Evolutionary conservation across 2,113 vertebrate genomes (phyloP), one percentile per base, ranked within the genome.

Genomic region (Gallinago undulata): DNA sequence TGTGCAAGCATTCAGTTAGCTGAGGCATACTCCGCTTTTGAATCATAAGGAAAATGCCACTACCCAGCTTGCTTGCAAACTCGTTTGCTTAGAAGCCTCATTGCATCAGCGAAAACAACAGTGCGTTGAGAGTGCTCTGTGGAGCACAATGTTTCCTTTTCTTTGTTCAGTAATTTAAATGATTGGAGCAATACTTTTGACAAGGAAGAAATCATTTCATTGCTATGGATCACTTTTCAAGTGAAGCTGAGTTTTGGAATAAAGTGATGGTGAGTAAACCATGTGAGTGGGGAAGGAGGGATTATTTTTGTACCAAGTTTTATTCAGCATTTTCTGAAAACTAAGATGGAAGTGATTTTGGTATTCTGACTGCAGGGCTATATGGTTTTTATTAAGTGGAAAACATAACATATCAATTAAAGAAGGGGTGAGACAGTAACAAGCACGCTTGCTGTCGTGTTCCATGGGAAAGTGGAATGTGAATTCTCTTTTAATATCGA

Each of bases 251-350:
- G 91, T 97, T 98, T 96, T 98, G 97, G 97, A 96, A 89, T 94
- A 97, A 97, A 92, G 89, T 97, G 75, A 97, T 97, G 98, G 98
- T 98, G 93, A 98, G 98, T 98, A 89, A 97, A 91, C 91, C 35
- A 28, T 81, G 43, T 39, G 92, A 95, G 68, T 55, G 81, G 96
- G 96, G 87, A 97, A 89, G 84, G 76, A 84, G 89, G 96, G 95
- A 51, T 86, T 73, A 68, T 57, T 93, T 93, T 45, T 83, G 73
- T 92, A 93, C 85, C 9, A 84, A 67, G 70, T 95, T 97, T 96
- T 95, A 89, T 92, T 96, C 83, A 92, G 89, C 83, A 98, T 70
- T 96, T 96, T 98, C 95, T 89, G 92, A 82, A 95, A 97, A 94
- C 87, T 77, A 90, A 97, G 93, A 96, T 96, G 93, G 97, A 96